These are phyloP conservation scores for Sarcophaga variegata DNA, from an alignment of 2,888 invertebrate species.

Conservation along the genomic window DNA sequence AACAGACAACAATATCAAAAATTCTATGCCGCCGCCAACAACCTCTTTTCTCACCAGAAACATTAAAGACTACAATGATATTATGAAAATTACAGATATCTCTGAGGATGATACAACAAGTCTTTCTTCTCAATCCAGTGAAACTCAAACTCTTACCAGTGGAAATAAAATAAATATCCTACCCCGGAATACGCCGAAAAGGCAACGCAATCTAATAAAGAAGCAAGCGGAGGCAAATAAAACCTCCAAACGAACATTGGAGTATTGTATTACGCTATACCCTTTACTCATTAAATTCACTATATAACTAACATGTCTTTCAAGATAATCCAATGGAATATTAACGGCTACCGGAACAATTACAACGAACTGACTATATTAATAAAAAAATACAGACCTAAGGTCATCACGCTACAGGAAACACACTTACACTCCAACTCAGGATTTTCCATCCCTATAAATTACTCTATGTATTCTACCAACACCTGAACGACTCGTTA, in stretches of 20 bases:
- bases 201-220: neutral
- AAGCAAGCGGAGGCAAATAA: neutral
- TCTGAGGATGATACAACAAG: neutral
- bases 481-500: constrained; percentile 9
- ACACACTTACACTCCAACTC: constrained; percentile 55
- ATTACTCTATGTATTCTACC: constrained; percentile 29
- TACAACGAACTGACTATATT: constrained; percentile 54
- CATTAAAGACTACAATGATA: too few species aligned
- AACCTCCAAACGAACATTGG: neutral
- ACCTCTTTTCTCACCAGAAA: too few species aligned
- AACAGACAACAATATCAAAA: too few species aligned
- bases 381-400: constrained; percentile 40
- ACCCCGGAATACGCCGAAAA: neutral
- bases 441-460: constrained; percentile 35
- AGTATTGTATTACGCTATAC: neutral
- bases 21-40: too few species aligned
- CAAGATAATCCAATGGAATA: constrained; percentile 61
- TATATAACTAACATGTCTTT: constrained; percentile 18
- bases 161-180: neutral
- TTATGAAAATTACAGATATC: too few species aligned
- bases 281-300: neutral
- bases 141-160: neutral
- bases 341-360: constrained; percentile 56
- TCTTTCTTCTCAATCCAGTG: neutral
- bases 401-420: constrained; percentile 63